These are phyloP conservation scores for Andrena trimmerana DNA, from an alignment of 2,888 invertebrate genomes.

Conservation along the genomic window DNA sequence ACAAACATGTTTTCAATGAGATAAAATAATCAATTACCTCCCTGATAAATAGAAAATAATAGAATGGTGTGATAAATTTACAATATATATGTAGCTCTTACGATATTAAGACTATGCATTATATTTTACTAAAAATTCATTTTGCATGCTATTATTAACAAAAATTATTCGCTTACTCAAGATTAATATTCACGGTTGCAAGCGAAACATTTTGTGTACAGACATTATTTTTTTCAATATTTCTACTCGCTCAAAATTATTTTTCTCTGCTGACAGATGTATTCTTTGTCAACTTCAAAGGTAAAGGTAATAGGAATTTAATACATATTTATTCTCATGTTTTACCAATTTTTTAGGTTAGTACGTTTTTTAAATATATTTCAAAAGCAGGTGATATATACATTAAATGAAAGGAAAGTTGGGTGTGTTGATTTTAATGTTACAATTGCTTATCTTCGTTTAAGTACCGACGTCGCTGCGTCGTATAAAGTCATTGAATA, in stretches of 20 bases:
- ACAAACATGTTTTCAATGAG: slow-evolving; percentile 26
- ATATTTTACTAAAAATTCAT: slow-evolving; percentile 42
- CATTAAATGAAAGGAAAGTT: slow-evolving; percentile 40
- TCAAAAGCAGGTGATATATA: slow-evolving; percentile 25
- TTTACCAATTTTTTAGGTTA: slow-evolving; percentile 27
- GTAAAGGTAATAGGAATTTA: slow-evolving; percentile 61
- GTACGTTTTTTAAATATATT: slow-evolving; percentile 32
- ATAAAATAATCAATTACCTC: slow-evolving; percentile 26
- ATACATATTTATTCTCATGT: slow-evolving; percentile 46
- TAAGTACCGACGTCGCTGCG: slow-evolving; percentile 12
- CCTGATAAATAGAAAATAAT: slow-evolving; percentile 10
- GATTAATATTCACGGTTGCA: slow-evolving; percentile 22
- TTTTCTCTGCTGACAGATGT: slow-evolving; percentile 61
- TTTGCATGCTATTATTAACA: slow-evolving; percentile 52
- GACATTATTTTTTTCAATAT: slow-evolving; percentile 56
- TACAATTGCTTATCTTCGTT: slow-evolving; percentile 21
- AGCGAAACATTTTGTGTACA: slow-evolving; percentile 21
- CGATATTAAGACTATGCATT: slow-evolving; percentile 22
- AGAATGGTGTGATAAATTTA: slow-evolving; percentile 43
- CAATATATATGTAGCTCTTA: slow-evolving; percentile 2
- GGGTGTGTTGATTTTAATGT: slow-evolving; percentile 46
- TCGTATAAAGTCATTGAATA: slow-evolving; percentile 30
- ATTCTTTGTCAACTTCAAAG: slow-evolving; percentile 51
- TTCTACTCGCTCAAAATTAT: slow-evolving; percentile 54
- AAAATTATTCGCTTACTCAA: slow-evolving; percentile 34